Base-by-base conservation (phyloP, 2,797 vertebrate species). In the Delichon dasypus region DNA sequence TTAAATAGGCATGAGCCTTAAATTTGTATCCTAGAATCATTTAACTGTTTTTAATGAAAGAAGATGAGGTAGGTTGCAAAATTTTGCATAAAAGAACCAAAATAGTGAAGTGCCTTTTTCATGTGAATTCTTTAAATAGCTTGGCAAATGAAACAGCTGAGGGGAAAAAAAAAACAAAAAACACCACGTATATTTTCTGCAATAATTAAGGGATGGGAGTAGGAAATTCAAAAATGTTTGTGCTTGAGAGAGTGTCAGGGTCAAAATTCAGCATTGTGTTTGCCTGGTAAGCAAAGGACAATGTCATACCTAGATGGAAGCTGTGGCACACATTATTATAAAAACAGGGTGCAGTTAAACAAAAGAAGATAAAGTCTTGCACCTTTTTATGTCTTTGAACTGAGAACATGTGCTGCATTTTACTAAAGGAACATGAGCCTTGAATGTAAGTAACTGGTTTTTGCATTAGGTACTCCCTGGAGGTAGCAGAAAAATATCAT, bases 391-490 rank as follows among this genome's bases (percentile, higher is more conserved):
- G 97, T 95, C 97, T 98, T 96, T 97, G 96, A 98, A 97, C 97
- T 96, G 97, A 96, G 97, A 98, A 98, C 98, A 98, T 97, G 97
- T 98, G 98, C 98, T 98, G 98, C 97, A 97, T 99, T 98, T 98
- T 97, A 98, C 98, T 98, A 97, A 98, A 98, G 98, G 98, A 98
- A 98, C 98, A 98, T 98, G 98, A 99, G 98, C 98, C 98, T 98
- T 98, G 98, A 98, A 98, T 98, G 98, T 98, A 98, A 99, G 98
- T 98, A 98, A 98, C 98, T 98, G 98, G 98, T 98, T 99, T 99
- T 98, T 99, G 98, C 98, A 99, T 99, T 99, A 99, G 98, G 98
- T 98, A 97, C 98, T 99, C 98, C 98, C 98, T 97, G 98, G 98
- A 99, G 98, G 98, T 98, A 98, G 97, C 96, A 98, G 98, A 97